Conservation (phyloP, 1,140 invertebrate species). For the Brachionus asplanchnoidis region DNA sequence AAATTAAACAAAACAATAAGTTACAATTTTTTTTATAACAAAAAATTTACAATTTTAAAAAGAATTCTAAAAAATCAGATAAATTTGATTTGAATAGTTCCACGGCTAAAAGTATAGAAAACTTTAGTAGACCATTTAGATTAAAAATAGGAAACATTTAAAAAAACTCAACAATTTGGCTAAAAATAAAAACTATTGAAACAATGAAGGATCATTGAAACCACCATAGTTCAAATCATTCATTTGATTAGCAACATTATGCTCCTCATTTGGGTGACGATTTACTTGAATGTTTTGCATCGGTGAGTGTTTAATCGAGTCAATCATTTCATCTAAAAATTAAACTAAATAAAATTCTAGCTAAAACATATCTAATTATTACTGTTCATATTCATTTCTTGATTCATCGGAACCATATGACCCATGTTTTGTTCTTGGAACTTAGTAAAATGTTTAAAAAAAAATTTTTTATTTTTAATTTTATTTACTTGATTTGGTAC, state of each 20-base stretch:
- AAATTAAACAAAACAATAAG: not conserved
- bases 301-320: slow-evolving; percentile 32
- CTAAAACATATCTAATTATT: not conserved
- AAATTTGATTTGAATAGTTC: not conserved
- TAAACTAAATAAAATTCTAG: not conserved
- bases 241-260: not conserved
- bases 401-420: slow-evolving; percentile 23
- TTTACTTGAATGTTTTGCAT: slow-evolving; percentile 3
- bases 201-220: not conserved
- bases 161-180: not conserved
- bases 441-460: not conserved
- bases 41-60: not conserved
- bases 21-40: not conserved
- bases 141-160: not conserved
- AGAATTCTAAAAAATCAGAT: not conserved
- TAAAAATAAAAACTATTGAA: not conserved
- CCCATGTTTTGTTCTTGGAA: slow-evolving; percentile 34
- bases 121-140: not conserved
- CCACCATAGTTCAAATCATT: not conserved
- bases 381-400: slow-evolving; percentile 36
- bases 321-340: slow-evolving; percentile 34
- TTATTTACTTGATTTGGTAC: slow-evolving; percentile 9
- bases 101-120: not conserved
- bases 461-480: not conserved
- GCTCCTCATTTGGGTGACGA: not conserved